A percentile compares a stretch with the other conserved stretches of the same genome.
Evolutionary conservation across 2,888 invertebrate genomes (phyloP).

Genomic region (Graphium colonna): DNA sequence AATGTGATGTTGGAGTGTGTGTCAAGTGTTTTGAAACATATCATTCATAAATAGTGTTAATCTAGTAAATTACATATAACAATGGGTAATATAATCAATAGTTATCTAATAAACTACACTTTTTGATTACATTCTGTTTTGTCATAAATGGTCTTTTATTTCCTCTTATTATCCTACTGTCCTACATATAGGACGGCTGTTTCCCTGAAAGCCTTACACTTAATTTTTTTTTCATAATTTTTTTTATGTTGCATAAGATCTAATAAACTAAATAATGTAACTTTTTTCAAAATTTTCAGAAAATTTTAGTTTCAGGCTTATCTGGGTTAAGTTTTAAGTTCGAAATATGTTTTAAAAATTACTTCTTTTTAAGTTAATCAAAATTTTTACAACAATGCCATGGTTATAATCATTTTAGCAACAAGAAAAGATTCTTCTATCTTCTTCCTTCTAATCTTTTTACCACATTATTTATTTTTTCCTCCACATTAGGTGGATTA

Average conservation of each 20-base stretch:
- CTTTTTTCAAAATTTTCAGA: slow-evolving; percentile 25
- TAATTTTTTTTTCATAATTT: slow-evolving; percentile 21
- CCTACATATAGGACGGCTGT: slow-evolving; percentile 5
- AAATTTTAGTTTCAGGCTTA: slow-evolving; percentile 15
- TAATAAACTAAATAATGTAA: slow-evolving; percentile 26
- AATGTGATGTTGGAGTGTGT: slow-evolving; percentile 32
- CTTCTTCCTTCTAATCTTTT: too few relatives aligned
- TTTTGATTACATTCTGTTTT: slow-evolving; percentile 9
- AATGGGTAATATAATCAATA: slow-evolving; percentile 24
- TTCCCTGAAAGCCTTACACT: slow-evolving; percentile 22
- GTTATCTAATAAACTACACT: slow-evolving; percentile 12
- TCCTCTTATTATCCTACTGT: slow-evolving; percentile 21
- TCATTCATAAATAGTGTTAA: slow-evolving; percentile 18
- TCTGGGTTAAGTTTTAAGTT: slow-evolving; percentile 19
- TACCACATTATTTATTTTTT: too few relatives aligned
- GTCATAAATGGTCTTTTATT: slow-evolving; percentile 10
- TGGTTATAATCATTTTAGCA: too few relatives aligned
- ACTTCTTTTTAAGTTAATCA: too few relatives aligned
- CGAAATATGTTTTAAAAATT: too few relatives aligned
- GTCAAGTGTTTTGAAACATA: slow-evolving; percentile 32
- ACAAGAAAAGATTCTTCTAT: too few relatives aligned
- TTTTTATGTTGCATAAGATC: slow-evolving; percentile 24
- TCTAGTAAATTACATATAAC: slow-evolving; percentile 1
- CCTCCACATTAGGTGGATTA: too few relatives aligned
- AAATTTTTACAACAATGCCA: too few relatives aligned